Percentiles rank a stretch among this genome's conserved stretches.
Evolutionary conservation across 2,113 vertebrate species (phyloP).

Genomic region (Mesitornis unicolor): DNA sequence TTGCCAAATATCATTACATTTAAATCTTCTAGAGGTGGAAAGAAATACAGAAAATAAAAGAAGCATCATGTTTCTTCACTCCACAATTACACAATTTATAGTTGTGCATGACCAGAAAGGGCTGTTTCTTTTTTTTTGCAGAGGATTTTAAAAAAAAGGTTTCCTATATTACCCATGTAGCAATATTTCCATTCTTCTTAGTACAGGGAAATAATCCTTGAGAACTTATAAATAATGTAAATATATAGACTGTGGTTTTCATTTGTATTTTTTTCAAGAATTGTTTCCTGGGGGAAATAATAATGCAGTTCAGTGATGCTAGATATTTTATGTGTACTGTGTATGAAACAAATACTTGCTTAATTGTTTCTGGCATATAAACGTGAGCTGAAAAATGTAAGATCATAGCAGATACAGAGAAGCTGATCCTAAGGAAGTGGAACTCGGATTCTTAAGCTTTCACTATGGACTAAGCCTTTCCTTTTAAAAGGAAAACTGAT

Average conservation of each 20-base stretch:
- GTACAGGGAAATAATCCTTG: neutral
- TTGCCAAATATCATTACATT: neutral
- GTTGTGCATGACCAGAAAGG: neutral
- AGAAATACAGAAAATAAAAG: neutral
- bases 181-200: neutral
- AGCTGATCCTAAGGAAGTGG: neutral
- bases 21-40: neutral
- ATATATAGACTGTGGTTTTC: neutral
- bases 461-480: neutral
- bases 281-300: slow-evolving; percentile 15
- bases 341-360: neutral
- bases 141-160: neutral
- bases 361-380: slow-evolving; percentile 24
- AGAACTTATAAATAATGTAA: neutral
- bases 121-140: neutral
- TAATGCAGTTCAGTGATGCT: neutral
- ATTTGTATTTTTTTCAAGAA: neutral
- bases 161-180: neutral
- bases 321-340: neutral
- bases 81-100: neutral
- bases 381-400: neutral
- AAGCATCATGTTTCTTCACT: neutral
- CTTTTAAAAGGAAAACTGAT: neutral
- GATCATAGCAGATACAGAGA: fast-evolving
- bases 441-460: neutral